These are phyloP conservation scores for Maconellicoccus hirsutus DNA, from an alignment of 1,140 invertebrate species.

Conservation along the genomic window DNA sequence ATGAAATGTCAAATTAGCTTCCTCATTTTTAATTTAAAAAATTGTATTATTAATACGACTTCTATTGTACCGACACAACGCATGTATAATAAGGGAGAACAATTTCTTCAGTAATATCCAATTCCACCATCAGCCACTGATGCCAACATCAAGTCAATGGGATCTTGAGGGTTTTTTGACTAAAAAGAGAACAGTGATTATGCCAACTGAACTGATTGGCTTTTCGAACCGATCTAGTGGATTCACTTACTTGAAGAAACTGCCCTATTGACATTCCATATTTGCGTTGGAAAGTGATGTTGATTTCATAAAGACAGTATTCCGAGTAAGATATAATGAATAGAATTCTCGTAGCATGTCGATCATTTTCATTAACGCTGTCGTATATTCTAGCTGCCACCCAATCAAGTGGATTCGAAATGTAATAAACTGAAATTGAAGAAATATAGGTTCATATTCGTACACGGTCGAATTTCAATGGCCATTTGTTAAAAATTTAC, in stretches of 20 bases:
- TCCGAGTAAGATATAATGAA: background rate
- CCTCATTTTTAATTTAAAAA: too few species aligned
- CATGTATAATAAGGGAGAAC: too few species aligned
- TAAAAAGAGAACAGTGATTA: background rate
- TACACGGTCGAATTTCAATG: background rate
- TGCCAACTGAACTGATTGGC: too few species aligned
- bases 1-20: too few species aligned
- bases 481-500: background rate
- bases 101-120: background rate
- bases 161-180: background rate
- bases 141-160: background rate
- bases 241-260: background rate
- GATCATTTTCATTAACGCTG: background rate
- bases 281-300: background rate
- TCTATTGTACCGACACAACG: too few species aligned
- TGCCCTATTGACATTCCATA: background rate
- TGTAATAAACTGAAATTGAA: background rate
- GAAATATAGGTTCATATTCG: too few species aligned
- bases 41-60: too few species aligned
- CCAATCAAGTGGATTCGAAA: background rate
- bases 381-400: background rate
- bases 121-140: background rate
- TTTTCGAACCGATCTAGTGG: too few species aligned
- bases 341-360: background rate
- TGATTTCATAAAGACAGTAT: background rate